Conservation (phyloP, 2,888 invertebrate species). For the Lasioglossum zephyrum region DNA sequence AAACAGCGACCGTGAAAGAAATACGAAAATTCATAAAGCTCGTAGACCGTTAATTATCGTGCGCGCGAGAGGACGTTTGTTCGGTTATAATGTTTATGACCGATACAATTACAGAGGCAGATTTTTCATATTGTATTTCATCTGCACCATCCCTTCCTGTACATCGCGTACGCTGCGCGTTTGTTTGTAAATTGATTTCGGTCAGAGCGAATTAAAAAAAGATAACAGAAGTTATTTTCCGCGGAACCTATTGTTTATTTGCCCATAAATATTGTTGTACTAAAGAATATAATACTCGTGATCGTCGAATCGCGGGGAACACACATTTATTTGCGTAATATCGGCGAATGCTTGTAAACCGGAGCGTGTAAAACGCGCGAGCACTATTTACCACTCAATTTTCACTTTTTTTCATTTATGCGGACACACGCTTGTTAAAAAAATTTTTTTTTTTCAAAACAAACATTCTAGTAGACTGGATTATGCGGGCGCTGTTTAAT, state of each 20-base stretch:
- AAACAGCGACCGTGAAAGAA: conserved; percentile 16
- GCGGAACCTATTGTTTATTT: not conserved
- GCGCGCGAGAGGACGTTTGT: not conserved
- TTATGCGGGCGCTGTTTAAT: not conserved
- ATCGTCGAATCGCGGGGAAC: not conserved
- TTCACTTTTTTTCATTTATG: not conserved
- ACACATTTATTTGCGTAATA: not conserved
- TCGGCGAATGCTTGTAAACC: not conserved
- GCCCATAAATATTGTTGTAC: not conserved
- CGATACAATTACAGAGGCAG: not conserved
- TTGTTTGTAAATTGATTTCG: not conserved
- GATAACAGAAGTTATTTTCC: conserved; percentile 9
- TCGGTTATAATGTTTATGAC: not conserved
- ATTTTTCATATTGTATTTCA: not conserved
- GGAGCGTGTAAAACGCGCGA: not conserved
- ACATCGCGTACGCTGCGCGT: not conserved
- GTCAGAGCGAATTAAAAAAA: not conserved
- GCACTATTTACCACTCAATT: not conserved
- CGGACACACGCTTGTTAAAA: not conserved
- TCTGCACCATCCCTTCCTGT: not conserved
- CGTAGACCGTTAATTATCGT: not conserved
- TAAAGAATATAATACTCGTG: not conserved
- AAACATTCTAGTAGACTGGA: not conserved
- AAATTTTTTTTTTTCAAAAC: not conserved
- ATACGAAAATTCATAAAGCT: not conserved